phyloP scores from a whole-genome alignment of 2,888 invertebrate genomes.

The Folsomia manolachei region DNA sequence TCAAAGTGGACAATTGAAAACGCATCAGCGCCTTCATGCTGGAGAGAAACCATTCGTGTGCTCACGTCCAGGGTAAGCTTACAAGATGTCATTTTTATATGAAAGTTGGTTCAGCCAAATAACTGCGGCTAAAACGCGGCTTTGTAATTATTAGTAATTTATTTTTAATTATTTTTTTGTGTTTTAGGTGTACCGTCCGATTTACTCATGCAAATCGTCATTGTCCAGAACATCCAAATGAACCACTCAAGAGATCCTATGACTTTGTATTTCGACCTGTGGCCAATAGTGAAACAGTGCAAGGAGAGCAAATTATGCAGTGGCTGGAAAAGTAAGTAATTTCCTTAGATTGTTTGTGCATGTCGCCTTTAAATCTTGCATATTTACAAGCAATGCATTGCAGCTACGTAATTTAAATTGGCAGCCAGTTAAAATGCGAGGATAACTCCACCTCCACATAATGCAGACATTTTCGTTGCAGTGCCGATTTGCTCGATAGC shows the following conservation, averaged over 20 bases:
- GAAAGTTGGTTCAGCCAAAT: not conserved
- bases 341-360: not conserved
- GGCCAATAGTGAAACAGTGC: constrained; percentile 56
- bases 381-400: too few relatives aligned
- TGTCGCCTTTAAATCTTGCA: too few relatives aligned
- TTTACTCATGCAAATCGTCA: constrained; percentile 76
- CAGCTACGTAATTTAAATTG: too few relatives aligned
- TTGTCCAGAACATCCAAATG: constrained; percentile 69
- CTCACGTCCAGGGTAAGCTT: constrained; percentile 58
- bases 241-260: constrained; percentile 57
- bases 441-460: not conserved
- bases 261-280: constrained; percentile 58
- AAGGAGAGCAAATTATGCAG: constrained; percentile 58
- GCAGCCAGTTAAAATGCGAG: not conserved
- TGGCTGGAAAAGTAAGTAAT: constrained; percentile 58
- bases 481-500: not conserved
- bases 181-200: constrained; percentile 61
- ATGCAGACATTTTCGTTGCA: not conserved
- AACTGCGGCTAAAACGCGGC: too few relatives aligned
- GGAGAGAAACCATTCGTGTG: constrained; percentile 74
- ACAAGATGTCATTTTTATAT: not conserved
- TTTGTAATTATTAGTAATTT: too few relatives aligned
- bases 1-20: constrained; percentile 73
- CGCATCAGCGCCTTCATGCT: constrained; percentile 72
- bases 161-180: constrained; percentile 19